Conservation (phyloP, 1,140 invertebrate species). For the Teleogryllus occipitalis region DNA sequence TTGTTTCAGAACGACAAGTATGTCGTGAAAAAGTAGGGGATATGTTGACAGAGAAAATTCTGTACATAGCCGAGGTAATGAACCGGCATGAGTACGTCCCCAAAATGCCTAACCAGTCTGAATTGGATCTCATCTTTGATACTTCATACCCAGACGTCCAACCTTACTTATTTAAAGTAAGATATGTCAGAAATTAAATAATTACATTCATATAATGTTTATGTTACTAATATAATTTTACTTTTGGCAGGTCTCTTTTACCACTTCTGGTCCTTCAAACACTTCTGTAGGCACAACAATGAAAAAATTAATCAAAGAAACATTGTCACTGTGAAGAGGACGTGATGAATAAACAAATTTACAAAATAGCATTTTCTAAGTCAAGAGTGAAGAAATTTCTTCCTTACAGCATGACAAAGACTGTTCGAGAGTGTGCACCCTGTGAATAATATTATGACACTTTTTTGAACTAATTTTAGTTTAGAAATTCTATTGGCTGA, state of each 20-base stretch:
- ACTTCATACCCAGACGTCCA: conserved; percentile 86
- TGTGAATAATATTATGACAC: neutral
- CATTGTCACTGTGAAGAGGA: conserved; percentile 56
- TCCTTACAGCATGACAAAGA: neutral
- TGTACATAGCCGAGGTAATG: conserved; percentile 90
- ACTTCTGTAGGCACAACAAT: conserved; percentile 76
- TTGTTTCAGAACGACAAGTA: conserved; percentile 62
- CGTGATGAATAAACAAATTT: neutral
- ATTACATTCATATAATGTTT: neutral
- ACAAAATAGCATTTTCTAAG: neutral
- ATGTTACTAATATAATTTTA: conserved; percentile 11
- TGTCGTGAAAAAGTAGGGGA: conserved; percentile 86
- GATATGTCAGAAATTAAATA: conserved; percentile 6
- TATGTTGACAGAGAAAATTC: conserved; percentile 81
- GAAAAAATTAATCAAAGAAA: conserved; percentile 83
- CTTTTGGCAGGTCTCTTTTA: conserved; percentile 53
- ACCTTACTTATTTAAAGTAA: conserved; percentile 85
- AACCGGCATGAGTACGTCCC: conserved; percentile 92
- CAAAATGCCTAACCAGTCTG: conserved; percentile 85
- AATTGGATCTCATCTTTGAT: conserved; percentile 90
- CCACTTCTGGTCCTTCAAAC: conserved; percentile 57
- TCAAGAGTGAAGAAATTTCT: neutral
- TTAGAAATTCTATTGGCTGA: neutral
- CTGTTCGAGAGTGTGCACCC: neutral
- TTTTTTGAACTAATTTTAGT: neutral